Conservation (phyloP, 2,797 vertebrate species). For the Onychomys arenicola region DNA sequence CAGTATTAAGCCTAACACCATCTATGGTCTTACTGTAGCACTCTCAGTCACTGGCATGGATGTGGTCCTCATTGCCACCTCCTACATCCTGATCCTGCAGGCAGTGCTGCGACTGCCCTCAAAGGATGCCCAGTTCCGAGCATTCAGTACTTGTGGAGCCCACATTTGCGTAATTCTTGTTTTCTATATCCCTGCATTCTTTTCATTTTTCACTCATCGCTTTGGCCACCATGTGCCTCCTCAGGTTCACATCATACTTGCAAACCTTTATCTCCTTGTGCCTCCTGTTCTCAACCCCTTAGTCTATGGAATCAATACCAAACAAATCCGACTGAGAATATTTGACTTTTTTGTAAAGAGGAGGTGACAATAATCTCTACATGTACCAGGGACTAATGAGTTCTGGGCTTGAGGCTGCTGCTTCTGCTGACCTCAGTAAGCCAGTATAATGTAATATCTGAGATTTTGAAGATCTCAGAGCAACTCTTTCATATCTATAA, state of each 20-base stretch:
- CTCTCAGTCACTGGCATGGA: constrained; percentile 78
- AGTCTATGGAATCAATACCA: constrained; percentile 80
- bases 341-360: constrained; percentile 9
- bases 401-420: background rate
- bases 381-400: background rate
- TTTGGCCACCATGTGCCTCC: constrained; percentile 75
- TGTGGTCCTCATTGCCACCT: constrained; percentile 70
- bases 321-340: constrained; percentile 72
- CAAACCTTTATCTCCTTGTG: constrained; percentile 81
- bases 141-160: constrained; percentile 80
- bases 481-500: background rate
- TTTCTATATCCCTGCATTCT: constrained; percentile 81
- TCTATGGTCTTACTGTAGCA: constrained; percentile 78
- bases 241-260: constrained; percentile 75
- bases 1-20: constrained; percentile 75
- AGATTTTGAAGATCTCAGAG: constrained; percentile 41
- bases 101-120: constrained; percentile 73
- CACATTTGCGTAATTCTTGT: constrained; percentile 81
- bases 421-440: background rate
- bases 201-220: constrained; percentile 77
- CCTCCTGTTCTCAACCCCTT: constrained; percentile 80
- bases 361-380: background rate
- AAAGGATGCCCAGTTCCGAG: constrained; percentile 72
- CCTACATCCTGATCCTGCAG: constrained; percentile 70
- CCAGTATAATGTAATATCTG: background rate